Evolutionary conservation across 2,888 invertebrate species (phyloP).

Genomic region (Sceliomorpha sp.): DNA sequence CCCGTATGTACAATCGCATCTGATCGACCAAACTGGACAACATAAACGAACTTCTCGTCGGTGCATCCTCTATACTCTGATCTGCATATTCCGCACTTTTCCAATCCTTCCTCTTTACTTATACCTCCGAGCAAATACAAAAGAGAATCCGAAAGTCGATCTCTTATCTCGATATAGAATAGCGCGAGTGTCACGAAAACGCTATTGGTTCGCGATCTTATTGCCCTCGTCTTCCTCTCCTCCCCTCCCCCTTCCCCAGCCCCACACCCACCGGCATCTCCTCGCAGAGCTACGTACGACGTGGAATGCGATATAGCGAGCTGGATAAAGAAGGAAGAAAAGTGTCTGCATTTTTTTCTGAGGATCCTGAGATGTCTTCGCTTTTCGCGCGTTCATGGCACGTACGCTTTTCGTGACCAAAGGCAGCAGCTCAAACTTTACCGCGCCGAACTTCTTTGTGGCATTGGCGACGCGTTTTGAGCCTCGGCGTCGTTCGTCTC

Average conservation of each 20-base stretch:
- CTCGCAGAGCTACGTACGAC: constrained; percentile 14
- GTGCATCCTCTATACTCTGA: not conserved
- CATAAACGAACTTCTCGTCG: not conserved
- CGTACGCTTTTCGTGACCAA: constrained; percentile 52
- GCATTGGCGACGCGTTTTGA: constrained; percentile 60
- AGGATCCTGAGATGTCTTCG: constrained; percentile 46
- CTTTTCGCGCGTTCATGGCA: constrained; percentile 53
- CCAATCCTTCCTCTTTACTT: constrained; percentile 7
- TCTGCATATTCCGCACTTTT: constrained; percentile 32
- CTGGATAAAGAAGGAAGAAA: constrained; percentile 32
- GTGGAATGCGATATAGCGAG: constrained; percentile 15
- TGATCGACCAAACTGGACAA: too few relatives aligned
- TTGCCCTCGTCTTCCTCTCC: too few relatives aligned
- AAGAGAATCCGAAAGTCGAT: constrained; percentile 5
- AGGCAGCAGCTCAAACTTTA: constrained; percentile 65
- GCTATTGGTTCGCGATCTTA: constrained; percentile 50
- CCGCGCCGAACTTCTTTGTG: constrained; percentile 61
- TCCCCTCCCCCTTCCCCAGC: constrained; percentile 1
- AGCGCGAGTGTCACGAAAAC: constrained; percentile 56
- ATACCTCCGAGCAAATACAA: constrained; percentile 21
- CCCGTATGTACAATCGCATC: too few relatives aligned
- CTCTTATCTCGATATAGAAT: constrained; percentile 16
- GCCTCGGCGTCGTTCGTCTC: constrained; percentile 49
- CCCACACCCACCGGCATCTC: constrained; percentile 17
- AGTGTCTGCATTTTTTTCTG: constrained; percentile 55